Percentiles rank a stretch among this genome's conserved stretches.
Evolutionary conservation across 2,888 invertebrate species (phyloP).

Genomic region (Dioctria linearis): DNA sequence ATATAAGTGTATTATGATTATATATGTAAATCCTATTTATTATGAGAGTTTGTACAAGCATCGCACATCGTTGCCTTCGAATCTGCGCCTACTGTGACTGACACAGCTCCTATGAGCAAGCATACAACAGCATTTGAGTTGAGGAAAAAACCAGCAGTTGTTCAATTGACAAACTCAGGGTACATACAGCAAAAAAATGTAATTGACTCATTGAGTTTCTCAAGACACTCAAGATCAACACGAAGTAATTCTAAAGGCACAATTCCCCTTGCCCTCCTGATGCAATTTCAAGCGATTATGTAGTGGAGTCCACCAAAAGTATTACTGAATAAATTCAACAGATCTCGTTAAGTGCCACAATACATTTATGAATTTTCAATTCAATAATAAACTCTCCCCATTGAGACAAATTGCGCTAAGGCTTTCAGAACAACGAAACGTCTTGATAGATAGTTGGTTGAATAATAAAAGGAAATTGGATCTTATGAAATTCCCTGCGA

Average conservation of each 20-base stretch:
- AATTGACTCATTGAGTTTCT: conserved; percentile 26
- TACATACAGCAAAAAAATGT: background rate
- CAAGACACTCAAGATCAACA: conserved; percentile 10
- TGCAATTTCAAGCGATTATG: background rate
- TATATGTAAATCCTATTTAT: no score
- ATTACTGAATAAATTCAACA: no score
- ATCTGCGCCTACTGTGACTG: background rate
- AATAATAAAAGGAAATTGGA: conserved; percentile 35
- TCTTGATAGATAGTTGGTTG: background rate
- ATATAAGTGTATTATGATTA: no score
- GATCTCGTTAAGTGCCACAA: background rate
- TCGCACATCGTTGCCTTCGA: background rate
- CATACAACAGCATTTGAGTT: conserved; percentile 11
- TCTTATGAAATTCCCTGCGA: conserved; percentile 28
- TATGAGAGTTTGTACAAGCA: background rate
- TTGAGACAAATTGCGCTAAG: conserved; percentile 38
- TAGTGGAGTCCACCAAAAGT: background rate
- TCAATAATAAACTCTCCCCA: conserved; percentile 39
- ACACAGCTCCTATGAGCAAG: background rate
- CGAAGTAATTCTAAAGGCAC: background rate
- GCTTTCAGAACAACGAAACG: conserved; percentile 2
- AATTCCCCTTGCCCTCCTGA: background rate
- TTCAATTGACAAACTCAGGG: conserved; percentile 32
- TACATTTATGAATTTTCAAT: conserved; percentile 28
- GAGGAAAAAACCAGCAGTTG: conserved; percentile 35